Base-by-base conservation (phyloP, 1,140 invertebrate genomes). In the Mya arenaria region DNA sequence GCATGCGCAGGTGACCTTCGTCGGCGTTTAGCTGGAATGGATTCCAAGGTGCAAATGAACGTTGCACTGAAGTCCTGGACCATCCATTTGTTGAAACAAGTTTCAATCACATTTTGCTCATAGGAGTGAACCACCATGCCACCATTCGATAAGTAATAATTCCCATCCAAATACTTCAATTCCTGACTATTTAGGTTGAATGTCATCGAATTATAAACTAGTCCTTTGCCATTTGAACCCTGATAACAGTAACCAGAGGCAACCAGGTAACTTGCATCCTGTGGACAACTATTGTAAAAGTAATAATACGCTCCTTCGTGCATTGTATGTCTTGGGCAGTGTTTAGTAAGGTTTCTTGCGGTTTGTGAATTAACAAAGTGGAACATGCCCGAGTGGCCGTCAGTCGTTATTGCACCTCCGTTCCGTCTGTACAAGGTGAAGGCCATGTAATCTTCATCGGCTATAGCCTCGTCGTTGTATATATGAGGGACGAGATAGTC, bases 161-260 rank as follows among this genome's bases (percentile, higher is more conserved):
- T 32, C 19, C 32, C 32, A 63, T 63, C 60, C 10, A 36, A 17
- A 17, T 63, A 63, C 1, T 1, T 34, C 60, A 63, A 36, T 34
- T 13, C 6, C 23, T 13, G 13, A n/a, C n/a, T n/a, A n/a, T n/a
- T n/a, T n/a, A 6, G 34, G 30, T 63, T 63, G 17, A 63, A 63
- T 32, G 60, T 63, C 2, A 2, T 1, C 6, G 60, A 63, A 36
- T 63, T 63, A 34, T 5, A 63, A 19, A 63, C 60, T 1, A 63
- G 60, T n/a, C 32, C 60, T 4, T 36, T 13, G 1, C 60, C 60
- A 13, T 8, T 63, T 34, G 60, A 34, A 4, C 60, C 60, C 39
- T 63, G 60, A n/a, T 63, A 63, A 63, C 60, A 63, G 15, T 63
- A 63, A n/a, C 60, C 60, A 1, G 60, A 63, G 34, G 60, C 60